These are phyloP conservation scores for Xiphorhynchus erythropygius DNA, from an alignment of 2,797 vertebrate genomes.

Conservation along the genomic window DNA sequence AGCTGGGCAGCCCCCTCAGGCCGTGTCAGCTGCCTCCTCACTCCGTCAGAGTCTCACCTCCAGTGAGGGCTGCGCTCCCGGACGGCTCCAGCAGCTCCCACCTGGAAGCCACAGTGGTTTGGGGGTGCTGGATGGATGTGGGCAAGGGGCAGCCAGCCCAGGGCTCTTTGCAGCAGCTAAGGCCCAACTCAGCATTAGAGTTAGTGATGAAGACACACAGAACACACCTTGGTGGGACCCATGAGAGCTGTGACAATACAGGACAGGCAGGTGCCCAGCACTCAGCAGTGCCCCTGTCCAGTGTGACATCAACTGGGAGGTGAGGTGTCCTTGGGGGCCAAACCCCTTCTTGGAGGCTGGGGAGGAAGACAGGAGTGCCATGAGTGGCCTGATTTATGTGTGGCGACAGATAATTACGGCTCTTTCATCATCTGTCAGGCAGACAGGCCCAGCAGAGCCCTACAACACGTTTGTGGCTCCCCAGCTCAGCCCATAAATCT, in stretches of 20 bases:
- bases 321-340: slow-evolving; percentile 62
- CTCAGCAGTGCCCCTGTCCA: not conserved
- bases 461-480: slow-evolving; percentile 48
- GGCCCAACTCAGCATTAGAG: accelerated
- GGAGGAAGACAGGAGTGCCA: slow-evolving; percentile 15
- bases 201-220: not conserved
- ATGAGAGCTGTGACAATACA: accelerated
- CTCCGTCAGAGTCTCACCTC: not conserved
- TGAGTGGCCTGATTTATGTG: slow-evolving; percentile 84
- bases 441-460: slow-evolving; percentile 25
- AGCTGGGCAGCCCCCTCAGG: not conserved
- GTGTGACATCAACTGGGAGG: not conserved
- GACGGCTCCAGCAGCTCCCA: not conserved
- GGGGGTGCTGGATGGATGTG: not conserved
- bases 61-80: not conserved
- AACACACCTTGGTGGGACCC: not conserved
- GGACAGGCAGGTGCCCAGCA: not conserved
- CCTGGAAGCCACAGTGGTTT: accelerated
- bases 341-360: slow-evolving; percentile 76
- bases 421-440: slow-evolving; percentile 80
- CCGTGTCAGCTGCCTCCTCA: accelerated
- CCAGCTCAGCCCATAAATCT: slow-evolving; percentile 77
- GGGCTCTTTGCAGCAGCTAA: not conserved
- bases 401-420: slow-evolving; percentile 84
- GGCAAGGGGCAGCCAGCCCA: not conserved